Base-by-base conservation (phyloP, 1,140 invertebrate species). In the Aethina tumida region DNA sequence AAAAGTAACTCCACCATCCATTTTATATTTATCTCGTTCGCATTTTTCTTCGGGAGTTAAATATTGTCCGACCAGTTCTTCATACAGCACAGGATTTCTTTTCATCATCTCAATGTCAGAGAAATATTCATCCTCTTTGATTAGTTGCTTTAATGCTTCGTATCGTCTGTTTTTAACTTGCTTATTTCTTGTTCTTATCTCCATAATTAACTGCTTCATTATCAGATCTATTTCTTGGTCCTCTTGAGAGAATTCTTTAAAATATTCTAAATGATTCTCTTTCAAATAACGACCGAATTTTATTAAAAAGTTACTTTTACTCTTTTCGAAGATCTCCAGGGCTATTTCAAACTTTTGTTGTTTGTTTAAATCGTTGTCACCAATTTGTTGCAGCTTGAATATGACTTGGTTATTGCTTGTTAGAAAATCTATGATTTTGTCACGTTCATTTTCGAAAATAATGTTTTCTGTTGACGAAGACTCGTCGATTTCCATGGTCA, bases 71-170 rank as follows among this genome's bases (percentile, higher is more conserved):
- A 95, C 66, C 35, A 96, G 64, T 52, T 93, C 79, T 34, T 95
- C 84, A 66, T 89, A 96, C 0, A 95, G 59, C 33, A 88, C 68
- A 1, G 91, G 91, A 64, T 91, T 88, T 45, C 92, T 63, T 47
- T 78, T 81, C 74, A 89, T 89, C 90, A 96, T 96, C 71, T 91
- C 84, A 39, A 74, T 75, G 58, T 94, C 87, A 60, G 79, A 85
- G 52, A 96, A 96, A 63, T 95, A 95, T 15, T 73, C 67, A 20
- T 83, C 77, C 39, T 81, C 70, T 14, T 65, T 55, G 24, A 86
- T 65, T 24, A 96, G 59, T 50, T 75, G 68, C 47, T 85, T 75
- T 53, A 95, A 65, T 6, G 89, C 90, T 56, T 81, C 73, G 60
- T 77, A 95, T 28, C 91, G 28, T 43, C 49, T 38, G 27, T 51